A percentile compares a stretch with the other conserved stretches of the same genome.
phyloP scores from a whole-genome alignment of 2,888 invertebrate species.

The Alloscopus bannaensis region DNA sequence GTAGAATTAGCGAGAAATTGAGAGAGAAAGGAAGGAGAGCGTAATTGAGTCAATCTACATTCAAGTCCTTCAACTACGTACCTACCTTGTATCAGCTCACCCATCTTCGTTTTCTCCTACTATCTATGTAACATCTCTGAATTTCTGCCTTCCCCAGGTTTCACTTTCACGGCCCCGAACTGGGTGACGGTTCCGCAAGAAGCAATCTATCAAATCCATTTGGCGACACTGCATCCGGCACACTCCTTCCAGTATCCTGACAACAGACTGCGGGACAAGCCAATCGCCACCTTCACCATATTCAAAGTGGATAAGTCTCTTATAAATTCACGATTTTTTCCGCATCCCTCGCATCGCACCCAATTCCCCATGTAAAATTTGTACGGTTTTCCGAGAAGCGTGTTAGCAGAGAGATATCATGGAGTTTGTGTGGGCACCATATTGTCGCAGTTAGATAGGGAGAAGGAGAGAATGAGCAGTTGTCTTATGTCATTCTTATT shows the following conservation, averaged over 20 bases:
- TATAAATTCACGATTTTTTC: too few relatives aligned
- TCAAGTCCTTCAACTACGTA: constrained; percentile 2
- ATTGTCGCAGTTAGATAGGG: too few relatives aligned
- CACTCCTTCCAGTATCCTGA: constrained; percentile 77
- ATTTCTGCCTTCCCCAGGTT: constrained; percentile 64
- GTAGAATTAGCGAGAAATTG: too few relatives aligned
- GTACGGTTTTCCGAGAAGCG: too few relatives aligned
- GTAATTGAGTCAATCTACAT: constrained; percentile 42
- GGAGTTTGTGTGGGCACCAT: too few relatives aligned
- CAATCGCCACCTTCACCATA: constrained; percentile 76
- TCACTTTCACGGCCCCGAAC: constrained; percentile 78
- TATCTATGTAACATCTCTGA: background rate
- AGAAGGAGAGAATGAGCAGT: too few relatives aligned
- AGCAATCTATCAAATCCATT: constrained; percentile 75
- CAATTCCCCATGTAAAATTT: too few relatives aligned
- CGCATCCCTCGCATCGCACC: too few relatives aligned
- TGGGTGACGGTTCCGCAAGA: constrained; percentile 74
- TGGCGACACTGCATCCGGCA: constrained; percentile 76
- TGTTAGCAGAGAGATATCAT: too few relatives aligned
- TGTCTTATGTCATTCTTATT: too few relatives aligned
- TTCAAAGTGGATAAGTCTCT: constrained; percentile 74
- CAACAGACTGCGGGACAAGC: constrained; percentile 75
- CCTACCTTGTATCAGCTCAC: background rate
- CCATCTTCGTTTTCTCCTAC: too few relatives aligned
- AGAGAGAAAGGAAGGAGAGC: background rate